phyloP scores from a whole-genome alignment of 2,888 invertebrate genomes.

The Phaedon cochleariae region DNA sequence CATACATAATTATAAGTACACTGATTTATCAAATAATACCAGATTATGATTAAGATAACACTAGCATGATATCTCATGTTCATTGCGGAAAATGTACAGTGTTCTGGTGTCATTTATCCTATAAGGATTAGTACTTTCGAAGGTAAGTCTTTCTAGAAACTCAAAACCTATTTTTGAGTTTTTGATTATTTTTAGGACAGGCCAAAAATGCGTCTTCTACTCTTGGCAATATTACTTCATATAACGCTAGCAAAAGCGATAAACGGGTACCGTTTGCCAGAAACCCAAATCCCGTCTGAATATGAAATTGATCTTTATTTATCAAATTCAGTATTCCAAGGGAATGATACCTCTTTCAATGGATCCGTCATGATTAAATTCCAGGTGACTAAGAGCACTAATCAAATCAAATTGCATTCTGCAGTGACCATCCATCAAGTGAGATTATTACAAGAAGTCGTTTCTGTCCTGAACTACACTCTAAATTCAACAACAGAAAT shows the following conservation, averaged over 20 bases:
- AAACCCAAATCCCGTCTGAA: constrained; percentile 63
- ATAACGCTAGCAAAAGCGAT: background rate
- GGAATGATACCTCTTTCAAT: constrained; percentile 8
- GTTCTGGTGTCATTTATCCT: background rate
- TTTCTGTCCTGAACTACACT: background rate
- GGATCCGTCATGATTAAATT: constrained; percentile 26
- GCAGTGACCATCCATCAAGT: constrained; percentile 14
- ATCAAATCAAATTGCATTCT: constrained; percentile 22
- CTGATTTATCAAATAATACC: background rate
- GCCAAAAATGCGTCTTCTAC: background rate
- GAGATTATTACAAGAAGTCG: constrained; percentile 13
- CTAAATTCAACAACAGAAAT: constrained; percentile 32
- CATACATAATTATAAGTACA: no score
- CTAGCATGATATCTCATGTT: background rate
- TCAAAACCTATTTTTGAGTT: no score
- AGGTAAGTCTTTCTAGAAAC: no score
- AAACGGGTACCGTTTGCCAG: constrained; percentile 63
- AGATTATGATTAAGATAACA: background rate
- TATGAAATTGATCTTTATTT: constrained; percentile 65
- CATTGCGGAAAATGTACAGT: background rate
- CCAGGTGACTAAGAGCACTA: background rate
- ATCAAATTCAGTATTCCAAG: constrained; percentile 29
- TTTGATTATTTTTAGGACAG: background rate
- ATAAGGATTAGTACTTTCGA: background rate
- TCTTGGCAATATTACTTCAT: background rate